Conservation (phyloP, 2,888 invertebrate genomes). For the Aleiodes leptofemur region DNA sequence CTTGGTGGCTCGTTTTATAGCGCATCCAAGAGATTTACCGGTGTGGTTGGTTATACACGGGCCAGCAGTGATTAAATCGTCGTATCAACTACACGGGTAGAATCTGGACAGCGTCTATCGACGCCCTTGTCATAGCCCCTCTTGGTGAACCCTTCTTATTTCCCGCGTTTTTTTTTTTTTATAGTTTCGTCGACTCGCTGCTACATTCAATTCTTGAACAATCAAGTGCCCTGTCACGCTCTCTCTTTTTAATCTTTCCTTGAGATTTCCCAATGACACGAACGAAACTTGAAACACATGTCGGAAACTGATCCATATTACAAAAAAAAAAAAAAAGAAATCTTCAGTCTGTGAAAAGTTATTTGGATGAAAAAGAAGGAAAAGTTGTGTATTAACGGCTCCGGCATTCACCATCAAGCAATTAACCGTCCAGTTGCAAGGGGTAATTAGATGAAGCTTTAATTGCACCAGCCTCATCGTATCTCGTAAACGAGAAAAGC, state of each 20-base stretch:
- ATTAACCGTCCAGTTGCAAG: conserved; percentile 53
- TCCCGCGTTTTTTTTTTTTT: conserved; percentile 26
- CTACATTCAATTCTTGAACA: conserved; percentile 19
- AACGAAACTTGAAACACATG: background rate
- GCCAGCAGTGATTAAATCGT: conserved; percentile 59
- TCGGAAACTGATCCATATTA: background rate
- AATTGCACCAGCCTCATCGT: conserved; percentile 69
- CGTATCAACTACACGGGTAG: conserved; percentile 48
- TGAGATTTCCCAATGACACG: conserved; percentile 7
- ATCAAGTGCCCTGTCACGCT: background rate
- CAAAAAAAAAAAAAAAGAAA: background rate
- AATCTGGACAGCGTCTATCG: conserved; percentile 52
- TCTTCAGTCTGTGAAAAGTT: too few species aligned
- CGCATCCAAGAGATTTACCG: conserved; percentile 66
- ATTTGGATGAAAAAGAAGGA: background rate
- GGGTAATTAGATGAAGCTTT: conserved; percentile 73
- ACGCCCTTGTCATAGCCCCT: conserved; percentile 36
- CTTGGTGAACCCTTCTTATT: conserved; percentile 36
- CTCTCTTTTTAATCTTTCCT: background rate
- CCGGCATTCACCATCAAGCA: conserved; percentile 21
- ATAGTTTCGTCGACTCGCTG: background rate
- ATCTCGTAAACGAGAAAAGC: conserved; percentile 61
- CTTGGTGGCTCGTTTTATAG: conserved; percentile 59
- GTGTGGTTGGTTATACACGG: conserved; percentile 53
- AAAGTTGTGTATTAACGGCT: conserved; percentile 6